Percentiles rank a stretch among this genome's conserved stretches.
phyloP scores from a whole-genome alignment of 2,113 vertebrate species.

The Monopterus albus region DNA sequence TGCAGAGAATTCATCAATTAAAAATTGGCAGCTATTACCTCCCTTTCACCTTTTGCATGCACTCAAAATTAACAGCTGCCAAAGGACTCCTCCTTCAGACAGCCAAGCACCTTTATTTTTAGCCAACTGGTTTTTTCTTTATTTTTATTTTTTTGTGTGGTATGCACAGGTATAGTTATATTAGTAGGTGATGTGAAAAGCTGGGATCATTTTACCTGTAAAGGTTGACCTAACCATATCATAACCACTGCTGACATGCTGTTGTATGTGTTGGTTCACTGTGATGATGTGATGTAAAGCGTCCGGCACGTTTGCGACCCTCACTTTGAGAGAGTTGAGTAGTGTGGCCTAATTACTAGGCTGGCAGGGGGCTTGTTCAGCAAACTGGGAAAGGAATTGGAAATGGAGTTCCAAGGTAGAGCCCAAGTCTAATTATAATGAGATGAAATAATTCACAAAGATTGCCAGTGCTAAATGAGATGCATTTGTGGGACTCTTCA shows the following conservation, averaged over 20 bases:
- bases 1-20: conserved; percentile 57
- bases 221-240: background rate
- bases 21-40: conserved; percentile 56
- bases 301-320: conserved; percentile 42
- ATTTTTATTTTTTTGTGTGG: too few species aligned
- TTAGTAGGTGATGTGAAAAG: conserved; percentile 11
- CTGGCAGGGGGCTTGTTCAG: conserved; percentile 62
- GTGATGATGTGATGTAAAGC: conserved; percentile 16
- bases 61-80: conserved; percentile 52
- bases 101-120: conserved; percentile 21
- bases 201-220: conserved; percentile 12
- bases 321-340: conserved; percentile 55
- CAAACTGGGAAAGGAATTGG: conserved; percentile 40
- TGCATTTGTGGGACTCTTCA: conserved; percentile 37
- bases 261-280: conserved; percentile 28
- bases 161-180: conserved; percentile 7
- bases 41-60: conserved; percentile 49
- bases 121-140: too few species aligned
- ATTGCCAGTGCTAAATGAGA: conserved; percentile 50
- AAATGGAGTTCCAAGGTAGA: conserved; percentile 44
- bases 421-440: conserved; percentile 54
- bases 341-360: conserved; percentile 58
- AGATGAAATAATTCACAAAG: conserved; percentile 56
- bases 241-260: background rate
- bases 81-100: conserved; percentile 35